A percentile compares a stretch with the other conserved stretches of the same genome.
These are phyloP conservation scores for Amazonetta brasiliensis DNA, from an alignment of 2,797 vertebrate species.

Conservation along the genomic window DNA sequence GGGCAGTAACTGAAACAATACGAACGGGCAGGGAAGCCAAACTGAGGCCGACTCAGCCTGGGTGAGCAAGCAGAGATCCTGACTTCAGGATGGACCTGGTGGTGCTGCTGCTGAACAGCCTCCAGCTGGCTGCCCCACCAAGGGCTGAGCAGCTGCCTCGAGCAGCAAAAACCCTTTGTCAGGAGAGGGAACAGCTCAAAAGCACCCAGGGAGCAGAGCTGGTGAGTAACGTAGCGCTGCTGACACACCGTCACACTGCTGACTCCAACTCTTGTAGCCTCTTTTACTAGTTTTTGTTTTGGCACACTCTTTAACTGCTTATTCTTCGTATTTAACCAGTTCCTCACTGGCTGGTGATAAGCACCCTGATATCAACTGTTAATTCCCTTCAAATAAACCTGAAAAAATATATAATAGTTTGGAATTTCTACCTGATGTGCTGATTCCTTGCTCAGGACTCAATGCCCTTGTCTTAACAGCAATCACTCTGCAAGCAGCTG, in stretches of 20 bases:
- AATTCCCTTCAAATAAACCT: background rate
- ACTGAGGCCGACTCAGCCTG: background rate
- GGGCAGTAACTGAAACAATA: background rate
- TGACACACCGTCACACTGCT: background rate
- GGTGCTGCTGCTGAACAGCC: background rate
- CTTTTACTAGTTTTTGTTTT: background rate
- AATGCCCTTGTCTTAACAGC: background rate
- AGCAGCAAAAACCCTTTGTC: background rate
- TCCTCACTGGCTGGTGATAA: background rate
- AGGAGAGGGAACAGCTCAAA: background rate
- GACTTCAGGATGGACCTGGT: background rate
- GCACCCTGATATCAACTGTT: background rate
- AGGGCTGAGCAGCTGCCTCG: background rate
- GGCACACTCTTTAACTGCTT: background rate
- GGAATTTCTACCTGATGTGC: background rate
- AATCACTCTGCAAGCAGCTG: background rate
- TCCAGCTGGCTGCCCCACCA: background rate
- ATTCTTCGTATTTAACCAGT: background rate
- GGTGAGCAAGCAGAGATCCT: background rate
- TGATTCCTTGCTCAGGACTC: background rate
- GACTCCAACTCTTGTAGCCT: background rate
- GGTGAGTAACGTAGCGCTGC: background rate
- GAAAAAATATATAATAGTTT: too few relatives aligned
- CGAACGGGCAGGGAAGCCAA: background rate
- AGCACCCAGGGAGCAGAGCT: background rate